phyloP scores from a whole-genome alignment of 2,888 invertebrate genomes.

The Eledone cirrhosa region DNA sequence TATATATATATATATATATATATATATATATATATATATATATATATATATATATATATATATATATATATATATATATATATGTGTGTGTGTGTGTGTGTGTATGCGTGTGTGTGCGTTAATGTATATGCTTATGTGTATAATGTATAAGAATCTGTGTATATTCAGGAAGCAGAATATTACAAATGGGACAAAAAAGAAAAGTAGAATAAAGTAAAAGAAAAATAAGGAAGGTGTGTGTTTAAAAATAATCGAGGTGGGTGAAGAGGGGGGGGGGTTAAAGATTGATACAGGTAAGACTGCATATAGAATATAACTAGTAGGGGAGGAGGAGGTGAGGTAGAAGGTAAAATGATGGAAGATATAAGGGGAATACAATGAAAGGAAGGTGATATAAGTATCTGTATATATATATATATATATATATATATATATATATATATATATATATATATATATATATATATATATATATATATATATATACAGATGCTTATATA shows the following conservation, averaged over 20 bases:
- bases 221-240: too few relatives aligned
- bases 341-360: neutral
- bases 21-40: neutral
- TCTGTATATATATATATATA: neutral
- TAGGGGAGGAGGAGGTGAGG: neutral
- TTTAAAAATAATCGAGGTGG: neutral
- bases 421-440: constrained; percentile 6
- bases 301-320: neutral
- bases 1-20: neutral
- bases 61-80: constrained; percentile 6
- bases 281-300: neutral
- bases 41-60: neutral
- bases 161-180: too few relatives aligned
- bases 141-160: too few relatives aligned
- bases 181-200: too few relatives aligned
- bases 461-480: neutral
- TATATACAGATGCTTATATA: too few relatives aligned
- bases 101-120: neutral
- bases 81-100: neutral
- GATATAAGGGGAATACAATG: neutral
- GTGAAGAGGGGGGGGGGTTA: neutral
- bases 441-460: neutral
- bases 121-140: too few relatives aligned
- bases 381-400: neutral
- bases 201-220: too few relatives aligned